A percentile compares a stretch with the other conserved stretches of the same genome.
phyloP scores from a whole-genome alignment of 1,140 invertebrate genomes.

The Acromyrmex echinatior region DNA sequence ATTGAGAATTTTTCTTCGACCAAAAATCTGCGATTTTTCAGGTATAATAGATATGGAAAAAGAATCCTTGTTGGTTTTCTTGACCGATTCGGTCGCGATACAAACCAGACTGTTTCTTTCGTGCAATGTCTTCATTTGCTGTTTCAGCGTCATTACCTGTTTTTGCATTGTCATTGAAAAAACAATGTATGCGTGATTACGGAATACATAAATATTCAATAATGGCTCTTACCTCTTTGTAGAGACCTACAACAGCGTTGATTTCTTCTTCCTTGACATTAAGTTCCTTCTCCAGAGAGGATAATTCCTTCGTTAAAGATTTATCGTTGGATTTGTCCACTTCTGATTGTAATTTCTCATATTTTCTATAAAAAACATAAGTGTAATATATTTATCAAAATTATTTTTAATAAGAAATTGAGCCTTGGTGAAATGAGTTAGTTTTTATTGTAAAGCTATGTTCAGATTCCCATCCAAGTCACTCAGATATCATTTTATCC shows the following conservation, averaged over 20 bases:
- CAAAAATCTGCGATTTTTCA: conserved; percentile 36
- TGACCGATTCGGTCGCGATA: conserved; percentile 70
- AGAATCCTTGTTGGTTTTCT: conserved; percentile 7
- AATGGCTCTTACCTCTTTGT: conserved; percentile 83
- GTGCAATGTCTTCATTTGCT: conserved; percentile 84
- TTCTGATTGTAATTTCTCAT: conserved; percentile 83
- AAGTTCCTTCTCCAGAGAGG: conserved; percentile 83
- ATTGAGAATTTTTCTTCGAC: conserved; percentile 44
- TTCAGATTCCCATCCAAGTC: too few species aligned
- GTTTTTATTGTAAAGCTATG: too few species aligned
- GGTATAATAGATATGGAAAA: conserved; percentile 24
- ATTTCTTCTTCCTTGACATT: conserved; percentile 87
- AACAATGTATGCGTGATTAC: not conserved
- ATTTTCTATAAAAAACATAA: conserved; percentile 80
- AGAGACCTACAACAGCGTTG: conserved; percentile 85
- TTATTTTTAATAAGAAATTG: not conserved
- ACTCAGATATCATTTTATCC: too few species aligned
- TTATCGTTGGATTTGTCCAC: conserved; percentile 78
- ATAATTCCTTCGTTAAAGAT: conserved; percentile 80
- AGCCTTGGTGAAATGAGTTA: too few species aligned
- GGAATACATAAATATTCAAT: not conserved
- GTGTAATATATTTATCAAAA: conserved; percentile 16
- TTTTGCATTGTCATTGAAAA: conserved; percentile 18
- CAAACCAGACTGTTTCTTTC: conserved; percentile 82
- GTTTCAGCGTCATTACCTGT: conserved; percentile 84